Base-by-base conservation (phyloP, 2,888 invertebrate species). In the Conops quadrifasciatus region DNA sequence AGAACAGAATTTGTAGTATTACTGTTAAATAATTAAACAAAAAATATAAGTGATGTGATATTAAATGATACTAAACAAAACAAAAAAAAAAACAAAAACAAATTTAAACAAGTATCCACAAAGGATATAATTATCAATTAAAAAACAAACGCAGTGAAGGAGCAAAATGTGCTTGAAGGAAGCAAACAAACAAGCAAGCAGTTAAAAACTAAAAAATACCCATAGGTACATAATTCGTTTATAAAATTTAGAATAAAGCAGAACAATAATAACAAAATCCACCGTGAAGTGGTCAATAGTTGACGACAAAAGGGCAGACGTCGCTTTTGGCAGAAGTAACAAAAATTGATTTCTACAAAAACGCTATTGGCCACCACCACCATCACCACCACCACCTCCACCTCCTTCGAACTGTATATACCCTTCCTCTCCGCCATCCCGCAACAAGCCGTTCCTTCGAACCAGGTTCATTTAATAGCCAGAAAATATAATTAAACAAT, bases 41-140 rank as follows among this genome's bases (percentile, higher is more conserved):
- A 78, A 26, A 79, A 79, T 78, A 77, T 75, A 78, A 78, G 77
- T 78, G 77, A 80, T 79, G 78, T 78, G 78, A 80, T 81, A 80
- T 80, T 80, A 80, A 78, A 74, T 76, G 78, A 78, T 78, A 77
- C 76, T 78, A 76, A 76, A 75, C 74, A 74, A 72, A 72, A 68
- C 71, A 69, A 73, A 71, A 74, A 74, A 71, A 26, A 74, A 74
- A 70, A 21, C 70, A 73, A 53, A 71, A 72, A 71, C 71, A 43
- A 75, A 73, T 73, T 58, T 62, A 72, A 70, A 72, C 67, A 70
- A 70, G 24, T 67, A 67, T 63, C 67, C 64, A 66, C 45, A 59
- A 68, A 71, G 62, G 71, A 71, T 67, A 73, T 71, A 67, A 67
- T 68, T 64, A 43, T 45, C 53, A 36, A 16, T n/a, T 28, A 43